These are phyloP conservation scores for Poeciliopsis prolifica DNA, from an alignment of 2,113 vertebrate species.

Conservation along the genomic window DNA sequence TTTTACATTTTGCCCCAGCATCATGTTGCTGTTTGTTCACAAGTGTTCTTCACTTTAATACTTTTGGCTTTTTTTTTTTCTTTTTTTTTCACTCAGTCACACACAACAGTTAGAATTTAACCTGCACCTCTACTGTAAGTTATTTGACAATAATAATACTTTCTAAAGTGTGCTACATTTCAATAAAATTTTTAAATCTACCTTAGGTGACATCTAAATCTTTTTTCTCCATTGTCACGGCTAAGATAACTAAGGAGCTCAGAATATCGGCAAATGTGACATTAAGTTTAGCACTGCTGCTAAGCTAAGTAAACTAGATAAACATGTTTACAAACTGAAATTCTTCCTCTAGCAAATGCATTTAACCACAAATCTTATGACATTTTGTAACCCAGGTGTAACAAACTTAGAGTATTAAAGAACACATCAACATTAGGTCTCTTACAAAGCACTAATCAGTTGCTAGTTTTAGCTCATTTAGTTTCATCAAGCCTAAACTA, in stretches of 20 bases:
- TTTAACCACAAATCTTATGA: too few relatives aligned
- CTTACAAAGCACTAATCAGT: too few relatives aligned
- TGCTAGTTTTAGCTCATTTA: too few relatives aligned
- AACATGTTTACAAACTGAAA: neutral
- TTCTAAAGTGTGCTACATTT: neutral
- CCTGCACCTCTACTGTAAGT: neutral
- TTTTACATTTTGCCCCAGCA: neutral
- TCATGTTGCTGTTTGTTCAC: neutral
- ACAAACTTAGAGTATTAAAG: too few relatives aligned
- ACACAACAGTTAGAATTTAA: neutral
- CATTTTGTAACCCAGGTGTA: neutral
- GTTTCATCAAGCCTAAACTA: too few relatives aligned
- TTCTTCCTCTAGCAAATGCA: neutral
- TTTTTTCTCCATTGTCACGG: too few relatives aligned
- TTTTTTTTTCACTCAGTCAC: neutral
- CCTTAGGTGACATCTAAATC: too few relatives aligned
- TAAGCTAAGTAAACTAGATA: neutral
- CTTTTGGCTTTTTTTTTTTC: neutral
- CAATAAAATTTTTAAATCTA: too few relatives aligned
- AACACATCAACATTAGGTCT: too few relatives aligned
- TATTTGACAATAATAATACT: neutral
- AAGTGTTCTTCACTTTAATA: neutral
- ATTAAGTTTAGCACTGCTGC: neutral
- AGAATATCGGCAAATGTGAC: neutral
- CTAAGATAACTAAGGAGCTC: too few relatives aligned